Evolutionary conservation across 1,140 invertebrate species (phyloP).

Genomic region (Cherax destructor): DNA sequence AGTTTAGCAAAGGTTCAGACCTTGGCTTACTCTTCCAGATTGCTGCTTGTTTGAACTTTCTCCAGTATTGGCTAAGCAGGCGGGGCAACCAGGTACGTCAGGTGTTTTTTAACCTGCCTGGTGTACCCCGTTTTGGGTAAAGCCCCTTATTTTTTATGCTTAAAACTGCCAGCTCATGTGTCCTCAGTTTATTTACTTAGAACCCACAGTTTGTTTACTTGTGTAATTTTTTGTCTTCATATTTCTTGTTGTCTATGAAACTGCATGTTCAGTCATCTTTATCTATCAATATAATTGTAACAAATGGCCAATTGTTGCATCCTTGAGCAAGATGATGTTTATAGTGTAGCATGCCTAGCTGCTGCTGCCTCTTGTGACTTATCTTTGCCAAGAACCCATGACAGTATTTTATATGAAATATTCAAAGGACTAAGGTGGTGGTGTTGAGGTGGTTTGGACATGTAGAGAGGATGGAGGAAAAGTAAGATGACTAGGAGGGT

Average conservation of each 20-base stretch:
- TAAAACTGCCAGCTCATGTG: not conserved
- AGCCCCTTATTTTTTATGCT: not conserved
- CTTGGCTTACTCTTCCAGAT: conserved; percentile 55
- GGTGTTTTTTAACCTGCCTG: conserved; percentile 31
- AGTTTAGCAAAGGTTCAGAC: conserved; percentile 35
- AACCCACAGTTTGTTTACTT: not conserved
- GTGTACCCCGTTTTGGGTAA: conserved; percentile 6
- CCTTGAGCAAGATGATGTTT: too few relatives aligned
- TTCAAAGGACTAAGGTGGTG: too few relatives aligned
- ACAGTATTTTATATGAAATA: too few relatives aligned
- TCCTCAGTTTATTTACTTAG: not conserved
- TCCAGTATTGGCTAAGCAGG: conserved; percentile 40
- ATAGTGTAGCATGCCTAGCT: too few relatives aligned
- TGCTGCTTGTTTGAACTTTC: conserved; percentile 60
- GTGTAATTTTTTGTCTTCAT: not conserved
- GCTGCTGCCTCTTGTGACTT: too few relatives aligned
- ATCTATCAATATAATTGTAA: not conserved
- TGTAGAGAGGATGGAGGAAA: too few relatives aligned
- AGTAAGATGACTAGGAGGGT: too few relatives aligned
- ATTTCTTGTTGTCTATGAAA: not conserved
- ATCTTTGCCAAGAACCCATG: too few relatives aligned
- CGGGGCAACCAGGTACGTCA: conserved; percentile 31
- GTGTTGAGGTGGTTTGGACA: too few relatives aligned
- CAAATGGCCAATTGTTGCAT: too few relatives aligned
- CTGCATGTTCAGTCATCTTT: not conserved